Base-by-base conservation (phyloP, 2,888 invertebrate species). In the Amblyjoppa fuscipennis region DNA sequence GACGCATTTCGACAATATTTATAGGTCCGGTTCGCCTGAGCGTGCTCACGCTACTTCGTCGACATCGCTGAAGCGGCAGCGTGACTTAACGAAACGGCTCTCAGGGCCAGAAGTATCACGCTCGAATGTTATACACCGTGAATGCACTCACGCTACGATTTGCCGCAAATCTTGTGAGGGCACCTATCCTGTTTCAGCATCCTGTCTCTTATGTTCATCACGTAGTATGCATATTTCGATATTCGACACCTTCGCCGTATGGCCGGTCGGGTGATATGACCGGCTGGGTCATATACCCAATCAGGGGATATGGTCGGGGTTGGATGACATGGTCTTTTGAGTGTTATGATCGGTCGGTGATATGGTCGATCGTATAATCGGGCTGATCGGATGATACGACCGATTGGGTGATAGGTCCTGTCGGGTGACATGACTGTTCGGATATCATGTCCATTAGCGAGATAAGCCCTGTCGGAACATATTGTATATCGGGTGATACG, bases 1-100 rank as follows among this genome's bases (percentile, higher is more conserved):
- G 94, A 94, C 91, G 92, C 91, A 90, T 92, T 92, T 93, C 93
- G 90, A 91, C 91, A 91, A 93, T 93, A 94, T 94, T 94, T 94
- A 94, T 94, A 93, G 94, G 92, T 93, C 94, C 92, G 93, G 94
- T 94, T 93, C 89, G 88, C 64, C 79, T 83, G 86, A 85, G 82
- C 87, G 88, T 88, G 89, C 87, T 87, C 89, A 88, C 88, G 89
- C 89, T 86, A 90, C 89, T 87, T 91, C 86, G 85, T 83, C 80
- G 84, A 85, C 81, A 51, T 79, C 70, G 64, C 70, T 68, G 73
- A 74, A 25, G 9, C 76, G n/a, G 31, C 28, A 59, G 28, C 84
- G 83, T 87, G 88, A 89, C 90, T 90, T 90, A 89, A 89, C 91
- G 88, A 88, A 90, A 91, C 87, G 7, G 64, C 71, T 77, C 64